phyloP scores from a whole-genome alignment of 2,888 invertebrate species.

The Heliconius cydno region DNA sequence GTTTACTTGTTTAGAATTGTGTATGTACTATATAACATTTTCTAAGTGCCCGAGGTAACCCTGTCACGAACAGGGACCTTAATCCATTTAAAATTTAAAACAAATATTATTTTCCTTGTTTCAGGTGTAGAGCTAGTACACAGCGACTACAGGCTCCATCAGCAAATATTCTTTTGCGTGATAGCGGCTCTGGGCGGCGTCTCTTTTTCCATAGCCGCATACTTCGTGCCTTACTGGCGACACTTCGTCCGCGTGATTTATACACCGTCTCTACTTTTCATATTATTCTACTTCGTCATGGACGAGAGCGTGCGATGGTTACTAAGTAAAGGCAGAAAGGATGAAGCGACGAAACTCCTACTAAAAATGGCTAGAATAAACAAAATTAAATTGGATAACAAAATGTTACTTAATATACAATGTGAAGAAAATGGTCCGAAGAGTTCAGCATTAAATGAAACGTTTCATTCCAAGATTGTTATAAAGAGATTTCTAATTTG shows the following conservation, averaged over 20 bases:
- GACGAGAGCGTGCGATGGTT: constrained; percentile 90
- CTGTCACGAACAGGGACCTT: no score
- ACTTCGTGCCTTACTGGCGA: constrained; percentile 86
- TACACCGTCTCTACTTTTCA: constrained; percentile 84
- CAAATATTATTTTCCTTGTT: constrained; percentile 39
- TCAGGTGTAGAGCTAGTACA: constrained; percentile 62
- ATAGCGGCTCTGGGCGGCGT: constrained; percentile 85
- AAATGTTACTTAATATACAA: constrained; percentile 53
- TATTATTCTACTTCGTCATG: constrained; percentile 85
- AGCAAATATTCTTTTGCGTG: constrained; percentile 70
- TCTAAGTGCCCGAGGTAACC: no score
- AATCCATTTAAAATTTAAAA: no score
- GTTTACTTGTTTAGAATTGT: no score
- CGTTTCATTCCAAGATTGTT: constrained; percentile 57
- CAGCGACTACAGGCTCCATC: constrained; percentile 52
- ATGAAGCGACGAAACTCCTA: constrained; percentile 84
- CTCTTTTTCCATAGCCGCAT: constrained; percentile 85
- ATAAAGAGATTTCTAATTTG: constrained; percentile 60
- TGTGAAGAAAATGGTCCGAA: constrained; percentile 51
- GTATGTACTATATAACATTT: no score
- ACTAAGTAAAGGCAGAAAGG: constrained; percentile 85
- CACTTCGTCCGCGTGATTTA: constrained; percentile 85
- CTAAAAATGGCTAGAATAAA: constrained; percentile 80
- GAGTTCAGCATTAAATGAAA: constrained; percentile 51
- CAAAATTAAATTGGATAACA: constrained; percentile 58